Evolutionary conservation across 2,888 invertebrate genomes (phyloP), one percentile per base, ranked within the genome.

Genomic region (Drosophila algonquin): DNA sequence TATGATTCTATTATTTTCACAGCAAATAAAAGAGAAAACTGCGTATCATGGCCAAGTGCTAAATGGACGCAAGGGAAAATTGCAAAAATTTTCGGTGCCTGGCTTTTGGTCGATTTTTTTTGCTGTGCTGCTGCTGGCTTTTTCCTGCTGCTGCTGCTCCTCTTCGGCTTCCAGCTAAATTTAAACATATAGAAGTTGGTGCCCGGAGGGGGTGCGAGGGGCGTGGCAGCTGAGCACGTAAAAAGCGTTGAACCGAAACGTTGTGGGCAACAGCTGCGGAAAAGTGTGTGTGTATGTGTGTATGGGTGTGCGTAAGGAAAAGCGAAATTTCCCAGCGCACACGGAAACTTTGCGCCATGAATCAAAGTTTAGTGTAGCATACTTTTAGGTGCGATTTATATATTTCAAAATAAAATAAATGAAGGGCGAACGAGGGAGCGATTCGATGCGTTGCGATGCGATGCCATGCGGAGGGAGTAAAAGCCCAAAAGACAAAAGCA

Each of bases 331-430:
- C 75, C 88, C 88, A 82, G 82, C 88, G 83, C 85, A 80, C 85
- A 86, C 83, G 77, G 62, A 88, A 83, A 83, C 80, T 83, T 82
- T 83, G 76, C 58, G 89, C 89, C 84, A 89, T 89, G 85, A 85
- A 88, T 85, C 90, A 86, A 90, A 89, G 84, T 85, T 84, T 85
- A 79, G 81, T 83, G 82, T 86, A 86, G 87, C 87, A 86, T 82
- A 87, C 87, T 87, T 89, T 89, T 87, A 89, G 90, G 90, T 81
- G 89, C 87, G 86, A 90, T 89, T 89, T 89, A 87, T 89, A 85
- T 87, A 80, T 90, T 87, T 87, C 89, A 82, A 84, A 89, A 90
- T 89, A 87, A 89, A 90, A 89, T 89, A 90, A 89, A 89, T 89
- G 89, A 87, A 88, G 79, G 87, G 89, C 89, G 87, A 75, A 74